Base-by-base conservation (phyloP, 1,140 invertebrate genomes). In the Holotrichia oblita region DNA sequence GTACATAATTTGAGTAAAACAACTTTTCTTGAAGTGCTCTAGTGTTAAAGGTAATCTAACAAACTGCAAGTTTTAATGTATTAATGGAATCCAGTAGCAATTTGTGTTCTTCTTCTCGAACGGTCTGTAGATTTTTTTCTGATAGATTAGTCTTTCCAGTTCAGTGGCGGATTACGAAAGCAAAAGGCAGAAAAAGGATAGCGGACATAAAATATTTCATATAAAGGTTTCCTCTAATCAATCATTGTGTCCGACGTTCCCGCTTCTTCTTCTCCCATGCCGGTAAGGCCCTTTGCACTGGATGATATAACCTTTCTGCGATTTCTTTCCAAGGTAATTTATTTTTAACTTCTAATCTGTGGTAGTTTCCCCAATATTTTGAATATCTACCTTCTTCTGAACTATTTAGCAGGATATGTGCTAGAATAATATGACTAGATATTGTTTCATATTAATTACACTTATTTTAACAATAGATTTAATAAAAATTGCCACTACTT, bases 241-340 rank as follows among this genome's bases (percentile, higher is more conserved):
- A 61, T 61, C 59, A 61, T 61, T 61, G 59, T 61, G 59, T 61
- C 59, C 6, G 59, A 20, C 59, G 59, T 61, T 61, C 59, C n/a
- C 17, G 12, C 59, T 44, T 44, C 59, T 61, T 9, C 59, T 61
- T 61, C 59, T 61, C 7, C 42, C 42, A 10, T 44, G 2, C 20
- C 17, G 59, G 59, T 20, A 22, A 61, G 20, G 59, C 17, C 17
- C 44, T 17, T 48, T 48, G 10, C 10, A 3, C 10, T 10, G n/a
- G n/a, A 48, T 14, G n/a, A 48, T 17, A 61, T 20, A 61, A 61
- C 42, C 42, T 44, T 10, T 14, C 14, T 44, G 9, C 9, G 59
- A 20, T 20, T 61, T 61, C 59, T 20, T 61, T 17, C 2, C 20
- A 8, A 22, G 59, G 59, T 22, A 22, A 20, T 17, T 17, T n/a